Evolutionary conservation across 2,888 invertebrate genomes (phyloP), one percentile per base, ranked within the genome.

Genomic region (Mongoloraphidia duomilia): DNA sequence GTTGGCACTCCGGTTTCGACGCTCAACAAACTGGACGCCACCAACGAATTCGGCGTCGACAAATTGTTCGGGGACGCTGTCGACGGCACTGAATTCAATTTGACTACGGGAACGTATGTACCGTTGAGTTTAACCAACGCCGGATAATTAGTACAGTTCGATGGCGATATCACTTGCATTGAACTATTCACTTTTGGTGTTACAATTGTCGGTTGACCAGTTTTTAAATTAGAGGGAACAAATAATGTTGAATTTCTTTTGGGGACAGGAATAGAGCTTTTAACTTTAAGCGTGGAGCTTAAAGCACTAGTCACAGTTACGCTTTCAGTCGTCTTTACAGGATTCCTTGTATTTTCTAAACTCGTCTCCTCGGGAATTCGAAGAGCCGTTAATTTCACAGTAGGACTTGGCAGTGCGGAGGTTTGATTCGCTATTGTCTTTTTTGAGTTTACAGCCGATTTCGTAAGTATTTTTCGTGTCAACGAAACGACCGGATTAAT

Each of bases 381-480:
- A 12, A 39, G 17, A 9, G 40, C 40, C 17, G 40, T 39, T 9
- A 39, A n/a, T 11, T 39, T 39, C 9, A 14, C 17, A n/a, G 26
- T 42, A 34, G 14, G 14, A n/a, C 33, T 42, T 26, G 26, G 26
- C 13, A 43, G 39, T 34, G 34, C 33, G n/a, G 37, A 26, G 47
- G 44, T 41, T 13, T 34, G 41, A 41, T 17, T 36, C 33, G 35
- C 41, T 12, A 41, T 13, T 11, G 33, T 45, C 44, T 70, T 54
- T 70, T 71, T 61, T 69, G 71, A 34, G 68, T 65, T 55, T 68
- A 66, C 65, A 70, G 70, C 65, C 69, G 70, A 59, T 26, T 48
- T 48, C 14, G 69, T 68, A 47, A 68, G 59, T 44, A 68, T 69
- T 56, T 67, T 68, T 53, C 68, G 61, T 48, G 67, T 68, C 54